These are phyloP conservation scores for Sphenodon punctatus DNA, from an alignment of 2,797 vertebrate species.

Conservation along the genomic window DNA sequence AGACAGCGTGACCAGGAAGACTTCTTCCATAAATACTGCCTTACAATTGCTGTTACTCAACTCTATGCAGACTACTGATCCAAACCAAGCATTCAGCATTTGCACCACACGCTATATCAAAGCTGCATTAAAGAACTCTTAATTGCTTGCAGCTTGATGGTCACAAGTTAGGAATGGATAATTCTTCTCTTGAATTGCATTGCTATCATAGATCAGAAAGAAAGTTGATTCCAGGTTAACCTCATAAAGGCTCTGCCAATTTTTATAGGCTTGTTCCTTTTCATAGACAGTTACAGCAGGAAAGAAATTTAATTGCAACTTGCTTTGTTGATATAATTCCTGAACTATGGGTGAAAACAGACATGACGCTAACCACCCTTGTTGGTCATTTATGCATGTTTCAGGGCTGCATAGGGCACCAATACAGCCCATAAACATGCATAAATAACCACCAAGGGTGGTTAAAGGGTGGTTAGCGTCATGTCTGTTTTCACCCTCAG, in stretches of 20 bases:
- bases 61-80: slow-evolving; percentile 23
- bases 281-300: fast-evolving
- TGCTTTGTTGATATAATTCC: neutral
- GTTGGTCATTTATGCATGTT: too few relatives aligned
- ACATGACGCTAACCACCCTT: too few relatives aligned
- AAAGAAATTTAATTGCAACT: neutral
- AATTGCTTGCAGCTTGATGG: fast-evolving
- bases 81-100: neutral
- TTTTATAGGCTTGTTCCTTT: neutral
- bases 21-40: neutral
- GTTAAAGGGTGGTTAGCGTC: too few relatives aligned
- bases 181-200: neutral
- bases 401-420: too few relatives aligned
- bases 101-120: fast-evolving
- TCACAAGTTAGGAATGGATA: neutral
- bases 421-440: too few relatives aligned
- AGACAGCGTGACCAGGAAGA: neutral
- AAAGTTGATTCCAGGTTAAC: neutral
- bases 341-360: too few relatives aligned
- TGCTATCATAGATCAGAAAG: neutral
- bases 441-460: too few relatives aligned
- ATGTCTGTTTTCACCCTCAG: too few relatives aligned
- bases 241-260: neutral
- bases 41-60: neutral
- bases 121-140: neutral